These are phyloP conservation scores for Petrocephalus zakoni DNA, from an alignment of 2,113 vertebrate species.

Conservation along the genomic window DNA sequence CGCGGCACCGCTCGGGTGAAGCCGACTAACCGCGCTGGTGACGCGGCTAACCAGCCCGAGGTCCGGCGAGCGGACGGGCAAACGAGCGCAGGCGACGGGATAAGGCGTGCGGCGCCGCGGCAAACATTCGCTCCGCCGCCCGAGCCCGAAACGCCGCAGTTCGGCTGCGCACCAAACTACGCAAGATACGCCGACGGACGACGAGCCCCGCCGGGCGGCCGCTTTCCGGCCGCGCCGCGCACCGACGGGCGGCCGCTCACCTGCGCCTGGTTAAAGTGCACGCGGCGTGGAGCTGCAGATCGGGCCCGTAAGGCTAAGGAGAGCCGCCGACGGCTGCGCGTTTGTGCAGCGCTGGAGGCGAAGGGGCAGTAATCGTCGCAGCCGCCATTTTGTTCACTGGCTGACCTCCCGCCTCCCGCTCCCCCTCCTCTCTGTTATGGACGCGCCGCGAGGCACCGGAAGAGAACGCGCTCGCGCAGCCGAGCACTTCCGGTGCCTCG, in stretches of 20 bases:
- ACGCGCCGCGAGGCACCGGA: conserved; percentile 31
- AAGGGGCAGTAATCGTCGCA: conserved; percentile 68
- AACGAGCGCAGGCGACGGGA: neutral
- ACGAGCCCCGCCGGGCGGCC: neutral
- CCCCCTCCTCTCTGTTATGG: conserved; percentile 21
- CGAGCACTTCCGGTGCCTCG: conserved; percentile 58
- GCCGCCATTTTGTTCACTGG: conserved; percentile 82
- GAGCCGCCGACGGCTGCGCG: conserved; percentile 55
- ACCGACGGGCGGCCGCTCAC: conserved; percentile 45
- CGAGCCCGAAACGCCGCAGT: neutral
- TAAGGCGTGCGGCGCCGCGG: neutral
- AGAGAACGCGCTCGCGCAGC: conserved; percentile 26
- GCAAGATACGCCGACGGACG: neutral
- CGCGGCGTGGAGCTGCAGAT: conserved; percentile 63
- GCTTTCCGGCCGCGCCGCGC: neutral
- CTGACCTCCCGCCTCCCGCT: conserved; percentile 38
- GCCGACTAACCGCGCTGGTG: neutral
- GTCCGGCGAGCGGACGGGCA: neutral
- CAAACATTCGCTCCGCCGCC: neutral
- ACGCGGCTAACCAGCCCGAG: neutral
- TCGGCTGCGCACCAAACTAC: too few species aligned
- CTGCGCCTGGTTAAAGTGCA: conserved; percentile 88
- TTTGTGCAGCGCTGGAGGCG: conserved; percentile 71
- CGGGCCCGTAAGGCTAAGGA: conserved; percentile 66
- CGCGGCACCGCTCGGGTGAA: neutral